Evolutionary conservation across 2,113 vertebrate genomes (phyloP).

Genomic region (Epinephelus moara): DNA sequence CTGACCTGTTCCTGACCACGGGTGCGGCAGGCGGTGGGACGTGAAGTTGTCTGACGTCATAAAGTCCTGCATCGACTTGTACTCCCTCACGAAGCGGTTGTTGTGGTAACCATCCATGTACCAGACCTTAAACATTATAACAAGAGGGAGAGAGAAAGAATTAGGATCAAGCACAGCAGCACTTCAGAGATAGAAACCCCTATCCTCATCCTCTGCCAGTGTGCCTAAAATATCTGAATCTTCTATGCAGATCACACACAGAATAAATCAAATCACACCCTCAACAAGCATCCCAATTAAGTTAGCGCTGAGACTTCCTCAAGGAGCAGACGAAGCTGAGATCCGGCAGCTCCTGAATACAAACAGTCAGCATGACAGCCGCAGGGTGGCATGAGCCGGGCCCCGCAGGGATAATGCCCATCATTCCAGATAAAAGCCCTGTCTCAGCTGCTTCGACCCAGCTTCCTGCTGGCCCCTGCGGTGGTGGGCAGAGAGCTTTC

Average conservation of each 20-base stretch:
- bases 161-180: not conserved
- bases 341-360: constrained; percentile 54
- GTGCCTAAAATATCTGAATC: constrained; percentile 13
- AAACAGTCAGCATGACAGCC: constrained; percentile 61
- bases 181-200: too few relatives aligned
- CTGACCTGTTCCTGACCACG: constrained; percentile 97
- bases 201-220: constrained; percentile 1
- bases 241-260: constrained; percentile 33
- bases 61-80: constrained; percentile 95
- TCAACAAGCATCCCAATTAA: constrained; percentile 72
- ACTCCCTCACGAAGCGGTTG: constrained; percentile 98
- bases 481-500: constrained; percentile 48
- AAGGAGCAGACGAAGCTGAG: constrained; percentile 34
- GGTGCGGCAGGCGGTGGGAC: constrained; percentile 96
- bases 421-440: constrained; percentile 66
- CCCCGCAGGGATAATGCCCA: constrained; percentile 55
- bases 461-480: constrained; percentile 45
- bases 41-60: constrained; percentile 98
- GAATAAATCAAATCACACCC: constrained; percentile 61
- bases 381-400: constrained; percentile 42
- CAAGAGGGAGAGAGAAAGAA: not conserved
- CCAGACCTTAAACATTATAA: constrained; percentile 89
- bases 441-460: constrained; percentile 55
- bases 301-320: constrained; percentile 31
- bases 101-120: constrained; percentile 99